Conservation (phyloP, 2,888 invertebrate genomes). For the Hylaea fasciaria region DNA sequence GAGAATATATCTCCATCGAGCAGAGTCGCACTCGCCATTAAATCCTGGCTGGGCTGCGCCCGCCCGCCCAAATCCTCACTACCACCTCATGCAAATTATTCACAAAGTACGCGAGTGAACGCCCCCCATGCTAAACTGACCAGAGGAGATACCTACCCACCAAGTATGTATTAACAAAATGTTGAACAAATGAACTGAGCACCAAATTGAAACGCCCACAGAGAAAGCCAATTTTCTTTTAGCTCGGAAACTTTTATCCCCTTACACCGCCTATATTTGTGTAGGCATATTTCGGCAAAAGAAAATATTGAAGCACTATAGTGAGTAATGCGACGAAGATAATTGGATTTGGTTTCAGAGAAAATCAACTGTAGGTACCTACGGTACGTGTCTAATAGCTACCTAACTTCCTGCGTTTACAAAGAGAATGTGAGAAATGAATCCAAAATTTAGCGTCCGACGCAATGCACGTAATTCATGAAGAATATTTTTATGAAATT, state of each 20-base stretch:
- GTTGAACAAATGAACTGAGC: slow-evolving; percentile 52
- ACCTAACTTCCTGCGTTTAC: slow-evolving; percentile 1
- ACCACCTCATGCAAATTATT: slow-evolving; percentile 69
- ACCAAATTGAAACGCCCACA: slow-evolving; percentile 41
- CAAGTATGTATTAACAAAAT: slow-evolving; percentile 54
- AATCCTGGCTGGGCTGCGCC: slow-evolving; percentile 52
- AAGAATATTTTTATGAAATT: slow-evolving; percentile 79
- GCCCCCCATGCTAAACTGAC: slow-evolving; percentile 64
- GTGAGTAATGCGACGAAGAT: slow-evolving; percentile 28
- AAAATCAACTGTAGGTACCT: slow-evolving; percentile 35
- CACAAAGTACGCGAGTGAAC: slow-evolving; percentile 69
- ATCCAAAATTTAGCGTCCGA: slow-evolving; percentile 47
- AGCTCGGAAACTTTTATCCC: slow-evolving; percentile 21
- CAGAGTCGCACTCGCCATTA: slow-evolving; percentile 58
- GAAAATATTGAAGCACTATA: slow-evolving; percentile 16
- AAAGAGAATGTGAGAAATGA: slow-evolving; percentile 42
- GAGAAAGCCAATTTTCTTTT: slow-evolving; percentile 40
- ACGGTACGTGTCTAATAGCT: slow-evolving; percentile 22
- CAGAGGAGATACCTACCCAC: slow-evolving; percentile 47
- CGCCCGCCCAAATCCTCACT: slow-evolving; percentile 47
- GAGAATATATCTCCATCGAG: slow-evolving; percentile 65
- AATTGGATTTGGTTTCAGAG: slow-evolving; percentile 44
- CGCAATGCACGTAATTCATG: slow-evolving; percentile 64
- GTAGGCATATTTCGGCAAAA: slow-evolving; percentile 15
- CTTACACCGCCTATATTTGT: slow-evolving; percentile 23